Conservation (phyloP, 2,888 invertebrate species). For the Tipula lateralis region DNA sequence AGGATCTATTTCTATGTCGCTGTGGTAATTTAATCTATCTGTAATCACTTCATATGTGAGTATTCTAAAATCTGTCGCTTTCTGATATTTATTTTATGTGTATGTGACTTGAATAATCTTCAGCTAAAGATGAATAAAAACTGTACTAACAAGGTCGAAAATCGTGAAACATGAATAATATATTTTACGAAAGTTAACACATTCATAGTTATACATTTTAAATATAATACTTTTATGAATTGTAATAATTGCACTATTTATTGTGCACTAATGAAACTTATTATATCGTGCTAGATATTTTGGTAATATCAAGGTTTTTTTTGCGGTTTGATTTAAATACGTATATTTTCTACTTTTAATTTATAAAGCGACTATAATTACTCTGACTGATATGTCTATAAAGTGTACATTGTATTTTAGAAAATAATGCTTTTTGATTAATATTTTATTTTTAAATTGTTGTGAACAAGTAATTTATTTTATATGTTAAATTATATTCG, state of each 20-base stretch:
- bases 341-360: not conserved
- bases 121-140: not conserved
- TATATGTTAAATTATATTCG: not conserved
- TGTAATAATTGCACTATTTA: not conserved
- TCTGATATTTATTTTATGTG: too few species aligned
- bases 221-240: too few species aligned
- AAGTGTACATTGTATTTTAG: not conserved
- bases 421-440: not conserved
- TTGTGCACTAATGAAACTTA: not conserved
- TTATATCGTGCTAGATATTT: not conserved
- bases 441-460: not conserved
- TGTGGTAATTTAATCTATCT: too few species aligned
- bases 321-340: not conserved
- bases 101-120: too few species aligned
- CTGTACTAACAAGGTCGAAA: not conserved
- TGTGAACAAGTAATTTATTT: not conserved
- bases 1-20: too few species aligned
- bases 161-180: not conserved
- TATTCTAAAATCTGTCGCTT: too few species aligned
- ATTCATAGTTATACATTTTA: too few species aligned
- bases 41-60: too few species aligned
- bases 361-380: not conserved
- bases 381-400: not conserved
- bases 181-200: not conserved
- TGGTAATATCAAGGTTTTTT: not conserved